Evolutionary conservation across 2,888 invertebrate species (phyloP).

Genomic region (Apodemia duryi): DNA sequence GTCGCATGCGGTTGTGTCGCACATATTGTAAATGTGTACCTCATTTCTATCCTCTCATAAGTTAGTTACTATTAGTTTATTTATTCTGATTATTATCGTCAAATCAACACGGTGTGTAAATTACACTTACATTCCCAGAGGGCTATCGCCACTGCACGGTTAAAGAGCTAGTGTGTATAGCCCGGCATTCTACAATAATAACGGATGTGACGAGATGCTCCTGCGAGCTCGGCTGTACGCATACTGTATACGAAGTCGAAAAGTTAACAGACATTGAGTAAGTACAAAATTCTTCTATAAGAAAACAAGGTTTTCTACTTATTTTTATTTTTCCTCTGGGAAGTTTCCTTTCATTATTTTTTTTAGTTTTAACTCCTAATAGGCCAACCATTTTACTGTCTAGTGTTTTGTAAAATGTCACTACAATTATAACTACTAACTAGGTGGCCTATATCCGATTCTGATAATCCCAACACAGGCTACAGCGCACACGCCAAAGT

Average conservation of each 20-base stretch:
- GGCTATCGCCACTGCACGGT: constrained; percentile 80
- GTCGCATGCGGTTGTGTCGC: constrained; percentile 82
- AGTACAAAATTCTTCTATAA: constrained; percentile 34
- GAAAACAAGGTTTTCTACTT: too few species aligned
- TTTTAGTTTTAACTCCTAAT: too few species aligned
- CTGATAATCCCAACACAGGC: too few species aligned
- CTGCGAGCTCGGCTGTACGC: constrained; percentile 86
- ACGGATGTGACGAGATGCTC: constrained; percentile 80
- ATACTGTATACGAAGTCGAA: constrained; percentile 87
- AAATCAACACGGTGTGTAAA: neutral
- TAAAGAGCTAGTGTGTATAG: constrained; percentile 80
- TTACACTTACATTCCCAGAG: constrained; percentile 41
- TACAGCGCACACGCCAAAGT: too few species aligned
- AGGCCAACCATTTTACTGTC: too few species aligned
- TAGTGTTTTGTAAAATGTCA: too few species aligned
- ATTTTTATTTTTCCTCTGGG: too few species aligned
- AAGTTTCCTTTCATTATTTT: too few species aligned
- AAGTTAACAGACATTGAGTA: constrained; percentile 83
- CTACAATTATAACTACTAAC: too few species aligned
- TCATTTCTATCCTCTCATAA: constrained; percentile 82
- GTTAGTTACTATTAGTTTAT: constrained; percentile 49
- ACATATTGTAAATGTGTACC: constrained; percentile 85
- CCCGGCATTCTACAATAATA: constrained; percentile 71
- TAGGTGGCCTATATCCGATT: too few species aligned
- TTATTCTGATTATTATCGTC: too few species aligned